These are phyloP conservation scores for Sepiola atlantica DNA, from an alignment of 2,888 invertebrate species.

Conservation along the genomic window DNA sequence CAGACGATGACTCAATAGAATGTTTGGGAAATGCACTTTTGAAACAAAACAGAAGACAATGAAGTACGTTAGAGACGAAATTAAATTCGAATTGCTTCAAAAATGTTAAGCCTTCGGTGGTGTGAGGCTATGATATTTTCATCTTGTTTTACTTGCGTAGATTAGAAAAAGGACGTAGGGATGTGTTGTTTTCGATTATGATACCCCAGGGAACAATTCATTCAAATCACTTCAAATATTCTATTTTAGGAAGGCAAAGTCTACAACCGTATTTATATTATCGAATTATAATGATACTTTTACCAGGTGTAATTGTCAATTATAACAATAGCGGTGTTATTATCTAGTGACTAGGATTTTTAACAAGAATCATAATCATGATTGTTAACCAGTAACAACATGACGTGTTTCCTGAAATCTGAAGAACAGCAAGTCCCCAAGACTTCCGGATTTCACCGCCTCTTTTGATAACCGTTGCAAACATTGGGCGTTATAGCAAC, in stretches of 20 bases:
- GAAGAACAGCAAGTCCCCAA: too few species aligned
- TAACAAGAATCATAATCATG: too few species aligned
- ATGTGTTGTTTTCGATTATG: background rate
- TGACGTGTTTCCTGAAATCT: too few species aligned
- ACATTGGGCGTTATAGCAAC: too few species aligned
- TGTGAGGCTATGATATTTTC: background rate
- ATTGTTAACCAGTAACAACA: too few species aligned
- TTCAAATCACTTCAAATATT: background rate
- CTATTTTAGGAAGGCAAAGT: background rate
- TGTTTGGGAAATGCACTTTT: background rate
- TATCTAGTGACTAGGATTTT: too few species aligned
- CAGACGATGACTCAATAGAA: background rate
- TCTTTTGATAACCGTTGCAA: too few species aligned
- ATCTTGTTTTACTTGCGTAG: background rate
- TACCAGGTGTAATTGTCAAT: too few species aligned
- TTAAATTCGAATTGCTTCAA: conserved; percentile 19
- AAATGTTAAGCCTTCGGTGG: background rate
- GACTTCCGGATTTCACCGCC: too few species aligned
- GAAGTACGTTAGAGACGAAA: background rate
- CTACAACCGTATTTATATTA: background rate
- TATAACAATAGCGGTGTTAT: too few species aligned
- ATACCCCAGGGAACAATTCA: background rate
- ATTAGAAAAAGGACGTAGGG: background rate
- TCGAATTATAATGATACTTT: too few species aligned
- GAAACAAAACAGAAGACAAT: conserved; percentile 22